A percentile compares a stretch with the other conserved stretches of the same genome.
Evolutionary conservation across 1,140 invertebrate genomes (phyloP).

Genomic region (Cryptotermes secundus): DNA sequence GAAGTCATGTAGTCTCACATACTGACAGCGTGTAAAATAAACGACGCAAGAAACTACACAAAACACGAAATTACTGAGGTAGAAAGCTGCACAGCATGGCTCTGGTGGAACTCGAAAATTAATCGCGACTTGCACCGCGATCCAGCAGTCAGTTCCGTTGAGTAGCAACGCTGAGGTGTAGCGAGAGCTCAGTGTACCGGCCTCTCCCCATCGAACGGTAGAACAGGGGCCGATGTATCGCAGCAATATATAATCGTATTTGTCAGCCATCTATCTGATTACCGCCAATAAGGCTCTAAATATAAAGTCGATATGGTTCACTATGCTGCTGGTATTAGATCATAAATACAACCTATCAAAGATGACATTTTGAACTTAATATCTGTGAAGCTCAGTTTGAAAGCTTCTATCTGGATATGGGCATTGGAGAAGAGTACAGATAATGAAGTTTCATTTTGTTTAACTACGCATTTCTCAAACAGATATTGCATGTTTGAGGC

Average conservation of each 20-base stretch:
- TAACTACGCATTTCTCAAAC: background rate
- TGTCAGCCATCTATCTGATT: constrained; percentile 19
- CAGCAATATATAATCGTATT: background rate
- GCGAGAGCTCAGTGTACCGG: background rate
- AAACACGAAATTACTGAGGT: too few species aligned
- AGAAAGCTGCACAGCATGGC: too few species aligned
- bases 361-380: background rate
- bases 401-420: too few species aligned
- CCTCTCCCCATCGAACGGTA: background rate
- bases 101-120: too few species aligned
- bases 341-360: constrained; percentile 6
- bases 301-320: constrained; percentile 17
- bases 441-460: background rate
- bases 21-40: too few species aligned
- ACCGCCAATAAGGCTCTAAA: background rate
- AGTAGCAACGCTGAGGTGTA: too few species aligned
- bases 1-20: too few species aligned
- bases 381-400: background rate
- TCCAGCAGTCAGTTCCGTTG: too few species aligned
- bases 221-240: background rate
- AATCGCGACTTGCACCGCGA: too few species aligned
- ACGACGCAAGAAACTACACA: too few species aligned
- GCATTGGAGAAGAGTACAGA: background rate
- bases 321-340: background rate
- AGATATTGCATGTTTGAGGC: background rate